Evolutionary conservation across 1,140 invertebrate genomes (phyloP).

Genomic region (Drosophila subobscura): DNA sequence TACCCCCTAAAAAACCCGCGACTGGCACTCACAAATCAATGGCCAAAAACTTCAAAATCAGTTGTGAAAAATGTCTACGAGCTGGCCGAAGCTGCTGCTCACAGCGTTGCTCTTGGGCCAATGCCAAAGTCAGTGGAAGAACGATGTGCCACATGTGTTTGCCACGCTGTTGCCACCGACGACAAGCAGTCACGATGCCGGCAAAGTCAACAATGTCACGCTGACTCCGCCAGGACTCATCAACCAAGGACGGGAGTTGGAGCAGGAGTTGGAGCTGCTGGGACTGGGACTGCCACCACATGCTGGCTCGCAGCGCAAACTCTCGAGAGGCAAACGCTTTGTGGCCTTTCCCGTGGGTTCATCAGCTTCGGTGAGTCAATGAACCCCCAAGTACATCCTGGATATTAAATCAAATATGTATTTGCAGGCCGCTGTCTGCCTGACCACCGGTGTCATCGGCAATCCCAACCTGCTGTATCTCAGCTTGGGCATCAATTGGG

Average conservation of each 20-base stretch:
- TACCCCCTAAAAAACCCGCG: background rate
- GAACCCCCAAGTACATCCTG: conserved; percentile 12
- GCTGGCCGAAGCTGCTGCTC: conserved; percentile 34
- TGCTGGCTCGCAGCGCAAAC: conserved; percentile 61
- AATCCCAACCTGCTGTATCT: conserved; percentile 77
- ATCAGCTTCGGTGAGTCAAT: conserved; percentile 80
- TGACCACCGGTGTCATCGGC: conserved; percentile 78
- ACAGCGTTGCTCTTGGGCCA: conserved; percentile 38
- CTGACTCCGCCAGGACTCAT: conserved; percentile 51
- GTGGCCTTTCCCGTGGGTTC: conserved; percentile 83
- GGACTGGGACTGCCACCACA: conserved; percentile 43
- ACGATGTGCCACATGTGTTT: conserved; percentile 41
- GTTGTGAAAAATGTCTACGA: conserved; percentile 56
- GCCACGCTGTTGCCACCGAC: conserved; percentile 8
- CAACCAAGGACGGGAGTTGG: conserved; percentile 1
- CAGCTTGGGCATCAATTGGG: conserved; percentile 87
- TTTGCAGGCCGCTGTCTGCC: conserved; percentile 68
- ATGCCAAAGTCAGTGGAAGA: conserved; percentile 36
- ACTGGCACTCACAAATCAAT: conserved; percentile 29
- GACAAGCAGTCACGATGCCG: conserved; percentile 33
- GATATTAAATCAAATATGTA: conserved; percentile 33
- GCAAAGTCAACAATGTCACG: conserved; percentile 63
- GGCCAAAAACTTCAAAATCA: conserved; percentile 50
- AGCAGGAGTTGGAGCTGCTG: conserved; percentile 9
- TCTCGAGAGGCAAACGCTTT: conserved; percentile 81